Conservation (phyloP, 1,140 invertebrate species). For the Drosophila simulans region DNA sequence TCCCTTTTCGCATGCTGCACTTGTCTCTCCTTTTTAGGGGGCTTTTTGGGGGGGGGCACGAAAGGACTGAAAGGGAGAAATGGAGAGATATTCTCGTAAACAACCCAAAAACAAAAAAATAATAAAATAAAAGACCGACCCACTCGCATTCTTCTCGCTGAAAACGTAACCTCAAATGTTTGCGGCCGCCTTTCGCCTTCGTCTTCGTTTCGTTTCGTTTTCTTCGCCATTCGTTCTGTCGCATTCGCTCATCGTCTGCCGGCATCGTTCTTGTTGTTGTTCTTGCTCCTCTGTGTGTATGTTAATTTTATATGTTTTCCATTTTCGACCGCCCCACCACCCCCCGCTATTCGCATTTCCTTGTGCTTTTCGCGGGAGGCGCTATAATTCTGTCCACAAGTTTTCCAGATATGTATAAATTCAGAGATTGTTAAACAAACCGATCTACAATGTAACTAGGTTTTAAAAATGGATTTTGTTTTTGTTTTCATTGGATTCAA, state of each 20-base stretch:
- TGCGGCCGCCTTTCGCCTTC: conserved; percentile 49
- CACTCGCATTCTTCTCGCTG: conserved; percentile 49
- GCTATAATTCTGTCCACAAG: conserved; percentile 38
- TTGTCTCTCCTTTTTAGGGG: conserved; percentile 37
- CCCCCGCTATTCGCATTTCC: conserved; percentile 23
- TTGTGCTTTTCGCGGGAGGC: conserved; percentile 31
- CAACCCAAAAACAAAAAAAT: conserved; percentile 21
- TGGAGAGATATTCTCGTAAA: conserved; percentile 60
- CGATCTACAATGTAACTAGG: neutral
- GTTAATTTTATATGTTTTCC: conserved; percentile 77
- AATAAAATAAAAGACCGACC: conserved; percentile 17
- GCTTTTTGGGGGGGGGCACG: neutral
- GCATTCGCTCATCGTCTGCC: conserved; percentile 39
- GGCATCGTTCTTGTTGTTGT: conserved; percentile 42
- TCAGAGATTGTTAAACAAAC: conserved; percentile 3
- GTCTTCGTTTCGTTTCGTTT: conserved; percentile 34
- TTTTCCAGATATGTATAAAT: conserved; percentile 14
- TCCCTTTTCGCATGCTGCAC: conserved; percentile 69
- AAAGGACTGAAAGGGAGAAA: conserved; percentile 9
- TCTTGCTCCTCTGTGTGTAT: conserved; percentile 57
- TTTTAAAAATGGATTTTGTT: neutral
- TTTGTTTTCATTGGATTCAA: neutral
- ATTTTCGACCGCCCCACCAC: conserved; percentile 32
- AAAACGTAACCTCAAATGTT: conserved; percentile 76
- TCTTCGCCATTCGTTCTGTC: conserved; percentile 31